Base-by-base conservation (phyloP, 1,140 invertebrate genomes). In the Hermetia illucens region DNA sequence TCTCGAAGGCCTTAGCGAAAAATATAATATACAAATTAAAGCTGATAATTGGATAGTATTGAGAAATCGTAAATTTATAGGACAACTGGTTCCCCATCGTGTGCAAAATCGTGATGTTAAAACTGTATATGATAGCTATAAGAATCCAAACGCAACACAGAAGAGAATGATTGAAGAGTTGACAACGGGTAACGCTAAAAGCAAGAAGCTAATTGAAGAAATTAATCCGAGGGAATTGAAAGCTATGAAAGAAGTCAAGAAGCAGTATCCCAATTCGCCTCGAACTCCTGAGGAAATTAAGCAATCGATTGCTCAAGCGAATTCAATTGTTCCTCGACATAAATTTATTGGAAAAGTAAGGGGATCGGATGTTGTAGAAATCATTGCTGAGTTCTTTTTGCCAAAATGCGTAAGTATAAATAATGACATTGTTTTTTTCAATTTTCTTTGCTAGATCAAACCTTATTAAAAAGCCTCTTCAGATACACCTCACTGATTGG, bases 1-100 rank as follows among this genome's bases (percentile, higher is more conserved):
- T 2, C 70, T 84, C 58, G 82, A 87, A 55, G 84, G 74, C 0
- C 45, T 82, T 1, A 71, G 75, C 47, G 69, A 78, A 44, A 90
- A 88, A 63, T 81, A 81, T 51, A 71, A 75, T 38, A 62, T 80
- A 38, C 62, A 71, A 47, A 55, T 83, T 15, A 70, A 74, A 21
- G 68, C 69, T 48, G 64, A 71, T 45, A 75, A 70, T 27, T 68
- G 62, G 21, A 67, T 70, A 9, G 62, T 72, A 16, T 51, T 77
- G 20, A 70, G 68, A 41, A 72, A 77, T 57, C 63, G 68, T 34
- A 75, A 74, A 48, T 66, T 62, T 30, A 71, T 87, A 45, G 87
- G 87, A 1, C 76, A 64, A 21, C 50, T 88, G 13, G 75, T 82
- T 33, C 57, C 71, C 10, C 81, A 85, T 52, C 71, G 70, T 45